These are phyloP conservation scores for Stictonetta naevosa DNA, from an alignment of 2,113 vertebrate genomes.

Conservation along the genomic window DNA sequence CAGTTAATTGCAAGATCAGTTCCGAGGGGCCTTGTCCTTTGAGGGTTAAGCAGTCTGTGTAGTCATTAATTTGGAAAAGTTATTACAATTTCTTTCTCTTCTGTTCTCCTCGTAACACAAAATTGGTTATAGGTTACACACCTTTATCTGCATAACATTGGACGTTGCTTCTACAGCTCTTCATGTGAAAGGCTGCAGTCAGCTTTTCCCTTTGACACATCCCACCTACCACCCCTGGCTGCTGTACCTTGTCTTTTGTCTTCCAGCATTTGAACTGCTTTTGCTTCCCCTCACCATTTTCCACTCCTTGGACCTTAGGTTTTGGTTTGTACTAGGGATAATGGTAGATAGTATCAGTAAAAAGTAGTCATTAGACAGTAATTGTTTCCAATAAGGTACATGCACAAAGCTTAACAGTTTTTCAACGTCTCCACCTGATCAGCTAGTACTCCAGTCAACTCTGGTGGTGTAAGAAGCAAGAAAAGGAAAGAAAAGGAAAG, in stretches of 20 bases:
- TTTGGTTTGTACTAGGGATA: not conserved
- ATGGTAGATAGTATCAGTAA: not conserved
- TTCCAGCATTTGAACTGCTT: not conserved
- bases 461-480: not conserved
- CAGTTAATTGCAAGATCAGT: not conserved
- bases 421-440: not conserved
- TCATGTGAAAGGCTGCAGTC: not conserved
- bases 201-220: not conserved
- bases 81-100: not conserved
- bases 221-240: not conserved
- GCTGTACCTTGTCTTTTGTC: not conserved
- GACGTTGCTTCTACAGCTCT: not conserved
- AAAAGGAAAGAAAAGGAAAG: too few species aligned
- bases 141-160: not conserved
- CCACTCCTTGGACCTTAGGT: not conserved
- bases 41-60: not conserved
- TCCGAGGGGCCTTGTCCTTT: not conserved
- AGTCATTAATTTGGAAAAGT: not conserved
- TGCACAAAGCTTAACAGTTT: not conserved
- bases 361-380: not conserved
- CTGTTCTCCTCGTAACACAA: not conserved
- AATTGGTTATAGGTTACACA: not conserved
- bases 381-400: accelerated
- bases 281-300: not conserved
- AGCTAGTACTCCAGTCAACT: not conserved